Evolutionary conservation across 2,797 vertebrate species (phyloP).

Genomic region (Schizopygopsis malacanthus): DNA sequence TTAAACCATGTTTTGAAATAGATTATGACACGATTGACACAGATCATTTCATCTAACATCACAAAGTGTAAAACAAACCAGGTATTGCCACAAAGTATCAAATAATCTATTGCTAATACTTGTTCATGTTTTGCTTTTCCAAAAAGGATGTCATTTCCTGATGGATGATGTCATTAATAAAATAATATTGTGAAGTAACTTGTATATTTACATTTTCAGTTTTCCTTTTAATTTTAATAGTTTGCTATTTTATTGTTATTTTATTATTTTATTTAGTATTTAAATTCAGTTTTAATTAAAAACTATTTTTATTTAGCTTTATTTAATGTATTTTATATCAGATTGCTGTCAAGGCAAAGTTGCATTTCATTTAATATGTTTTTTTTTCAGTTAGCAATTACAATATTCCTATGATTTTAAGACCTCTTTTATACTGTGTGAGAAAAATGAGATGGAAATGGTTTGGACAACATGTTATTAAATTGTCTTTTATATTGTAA

Average conservation of each 20-base stretch:
- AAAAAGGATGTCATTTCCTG: background rate
- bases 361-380: too few species aligned
- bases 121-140: background rate
- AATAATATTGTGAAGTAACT: background rate
- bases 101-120: background rate
- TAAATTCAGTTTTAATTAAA: too few species aligned
- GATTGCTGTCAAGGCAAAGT: background rate
- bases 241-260: background rate
- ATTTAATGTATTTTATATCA: background rate
- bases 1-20: background rate
- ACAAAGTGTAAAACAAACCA: background rate
- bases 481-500: background rate
- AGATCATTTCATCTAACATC: background rate
- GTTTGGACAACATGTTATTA: background rate
- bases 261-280: background rate
- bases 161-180: background rate
- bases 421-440: too few species aligned
- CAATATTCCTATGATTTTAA: background rate
- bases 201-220: too few species aligned
- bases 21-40: background rate
- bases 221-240: too few species aligned
- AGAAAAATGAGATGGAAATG: background rate
- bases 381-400: background rate
- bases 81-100: background rate
- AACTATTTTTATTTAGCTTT: too few species aligned